Percentiles rank a stretch among this genome's conserved stretches.
Conservation (phyloP, 2,888 invertebrate genomes). For the Eupsilia transversa region DNA sequence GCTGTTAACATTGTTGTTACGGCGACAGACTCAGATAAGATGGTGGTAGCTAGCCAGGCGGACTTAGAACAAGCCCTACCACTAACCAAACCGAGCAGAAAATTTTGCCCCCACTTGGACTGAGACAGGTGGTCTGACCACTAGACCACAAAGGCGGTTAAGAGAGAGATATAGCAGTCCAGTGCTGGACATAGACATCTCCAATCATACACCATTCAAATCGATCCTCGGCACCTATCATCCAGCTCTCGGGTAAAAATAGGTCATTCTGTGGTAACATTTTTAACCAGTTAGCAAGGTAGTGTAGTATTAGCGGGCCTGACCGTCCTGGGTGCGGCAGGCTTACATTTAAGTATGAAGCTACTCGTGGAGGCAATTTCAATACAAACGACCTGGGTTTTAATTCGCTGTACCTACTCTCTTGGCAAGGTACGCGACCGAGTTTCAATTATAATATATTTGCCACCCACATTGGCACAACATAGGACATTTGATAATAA, state of each 20-base stretch:
- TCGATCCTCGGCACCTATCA: background rate
- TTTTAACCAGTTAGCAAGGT: background rate
- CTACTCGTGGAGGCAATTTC: background rate
- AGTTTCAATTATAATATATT: constrained; percentile 28
- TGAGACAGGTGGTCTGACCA: too few relatives aligned
- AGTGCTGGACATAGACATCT: background rate
- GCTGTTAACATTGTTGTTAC: too few relatives aligned
- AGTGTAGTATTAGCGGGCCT: too few relatives aligned
- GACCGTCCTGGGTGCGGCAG: background rate
- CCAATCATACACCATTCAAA: background rate
- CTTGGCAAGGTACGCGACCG: constrained; percentile 15
- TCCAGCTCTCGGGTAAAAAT: background rate
- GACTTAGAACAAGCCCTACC: too few relatives aligned
- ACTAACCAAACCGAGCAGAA: too few relatives aligned
- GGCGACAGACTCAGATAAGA: too few relatives aligned
- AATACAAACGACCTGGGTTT: constrained; percentile 4
- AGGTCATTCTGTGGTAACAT: background rate
- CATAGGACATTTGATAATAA: background rate
- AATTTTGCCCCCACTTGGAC: too few relatives aligned
- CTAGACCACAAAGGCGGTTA: too few relatives aligned
- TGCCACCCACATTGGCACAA: constrained; percentile 19
- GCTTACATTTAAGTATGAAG: background rate
- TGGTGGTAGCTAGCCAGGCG: too few relatives aligned
- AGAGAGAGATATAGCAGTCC: background rate
- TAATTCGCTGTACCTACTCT: constrained; percentile 13